phyloP scores from a whole-genome alignment of 2,888 invertebrate species.

The Xylota segnis region DNA sequence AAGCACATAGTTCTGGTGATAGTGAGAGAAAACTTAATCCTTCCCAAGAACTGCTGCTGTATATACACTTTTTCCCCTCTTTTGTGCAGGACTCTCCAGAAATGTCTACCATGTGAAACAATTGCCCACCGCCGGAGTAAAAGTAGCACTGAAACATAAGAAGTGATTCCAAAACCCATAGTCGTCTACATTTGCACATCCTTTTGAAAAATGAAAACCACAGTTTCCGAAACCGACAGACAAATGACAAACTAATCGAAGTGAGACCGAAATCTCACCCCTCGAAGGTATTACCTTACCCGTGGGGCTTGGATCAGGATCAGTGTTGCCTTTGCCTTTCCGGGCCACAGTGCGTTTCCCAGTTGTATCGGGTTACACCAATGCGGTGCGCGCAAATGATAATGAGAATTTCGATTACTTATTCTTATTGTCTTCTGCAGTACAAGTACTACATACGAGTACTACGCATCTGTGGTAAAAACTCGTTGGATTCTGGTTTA shows the following conservation, averaged over 20 bases:
- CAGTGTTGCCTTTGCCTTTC: slow-evolving; percentile 11
- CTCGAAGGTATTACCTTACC: slow-evolving; percentile 55
- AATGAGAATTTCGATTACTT: slow-evolving; percentile 30
- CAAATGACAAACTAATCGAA: slow-evolving; percentile 53
- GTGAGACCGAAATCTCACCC: slow-evolving; percentile 47
- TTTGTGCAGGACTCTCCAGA: too few species aligned
- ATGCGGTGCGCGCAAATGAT: slow-evolving; percentile 35
- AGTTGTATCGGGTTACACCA: slow-evolving; percentile 71
- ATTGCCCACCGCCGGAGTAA: neutral
- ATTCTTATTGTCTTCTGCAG: neutral
- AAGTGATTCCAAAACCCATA: neutral
- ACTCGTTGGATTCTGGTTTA: too few species aligned
- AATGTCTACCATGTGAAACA: neutral
- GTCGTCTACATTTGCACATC: slow-evolving; percentile 16
- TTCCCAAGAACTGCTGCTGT: too few species aligned
- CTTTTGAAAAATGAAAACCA: slow-evolving; percentile 63
- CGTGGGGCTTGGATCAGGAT: neutral
- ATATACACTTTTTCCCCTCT: too few species aligned
- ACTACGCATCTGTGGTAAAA: too few species aligned
- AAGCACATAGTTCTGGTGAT: too few species aligned
- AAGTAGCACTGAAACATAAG: slow-evolving; percentile 38
- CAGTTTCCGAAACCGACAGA: slow-evolving; percentile 69
- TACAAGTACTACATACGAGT: too few species aligned
- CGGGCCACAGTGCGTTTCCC: slow-evolving; percentile 45
- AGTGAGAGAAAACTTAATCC: too few species aligned